Conservation (phyloP, 2,113 vertebrate species). For the Pelvicachromis taeniatus region DNA sequence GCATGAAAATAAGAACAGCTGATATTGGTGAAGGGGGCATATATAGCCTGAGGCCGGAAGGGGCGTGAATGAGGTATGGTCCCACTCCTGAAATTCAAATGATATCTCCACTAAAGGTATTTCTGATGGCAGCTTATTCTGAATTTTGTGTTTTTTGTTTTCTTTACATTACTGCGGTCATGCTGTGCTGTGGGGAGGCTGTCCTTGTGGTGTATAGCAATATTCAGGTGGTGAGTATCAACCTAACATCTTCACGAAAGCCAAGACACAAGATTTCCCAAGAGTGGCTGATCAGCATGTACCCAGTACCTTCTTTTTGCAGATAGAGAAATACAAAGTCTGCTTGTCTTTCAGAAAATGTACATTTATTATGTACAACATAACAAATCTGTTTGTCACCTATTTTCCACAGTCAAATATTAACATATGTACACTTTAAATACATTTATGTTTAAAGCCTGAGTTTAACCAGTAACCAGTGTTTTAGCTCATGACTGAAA, state of each 20-base stretch:
- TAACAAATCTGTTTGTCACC: neutral
- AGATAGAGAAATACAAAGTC: neutral
- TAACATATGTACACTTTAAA: neutral
- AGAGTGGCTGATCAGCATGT: neutral
- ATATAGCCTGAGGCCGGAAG: too few relatives aligned
- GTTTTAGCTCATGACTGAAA: neutral
- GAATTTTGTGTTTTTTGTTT: neutral
- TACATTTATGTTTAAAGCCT: neutral
- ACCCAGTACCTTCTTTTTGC: neutral
- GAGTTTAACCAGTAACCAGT: neutral
- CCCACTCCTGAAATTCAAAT: too few relatives aligned
- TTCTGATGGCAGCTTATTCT: neutral
- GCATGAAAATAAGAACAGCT: too few relatives aligned
- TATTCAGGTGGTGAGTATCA: neutral
- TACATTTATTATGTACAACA: neutral
- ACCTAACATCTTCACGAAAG: neutral
- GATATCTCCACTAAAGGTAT: neutral
- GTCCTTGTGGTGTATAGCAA: neutral
- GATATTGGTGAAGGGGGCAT: too few relatives aligned
- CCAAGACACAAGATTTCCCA: neutral
- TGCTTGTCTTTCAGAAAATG: neutral
- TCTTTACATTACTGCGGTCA: neutral
- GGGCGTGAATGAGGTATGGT: too few relatives aligned
- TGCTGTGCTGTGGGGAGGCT: neutral
- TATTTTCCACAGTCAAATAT: neutral